phyloP scores from a whole-genome alignment of 2,113 vertebrate genomes.

The Calidris pugnax region DNA sequence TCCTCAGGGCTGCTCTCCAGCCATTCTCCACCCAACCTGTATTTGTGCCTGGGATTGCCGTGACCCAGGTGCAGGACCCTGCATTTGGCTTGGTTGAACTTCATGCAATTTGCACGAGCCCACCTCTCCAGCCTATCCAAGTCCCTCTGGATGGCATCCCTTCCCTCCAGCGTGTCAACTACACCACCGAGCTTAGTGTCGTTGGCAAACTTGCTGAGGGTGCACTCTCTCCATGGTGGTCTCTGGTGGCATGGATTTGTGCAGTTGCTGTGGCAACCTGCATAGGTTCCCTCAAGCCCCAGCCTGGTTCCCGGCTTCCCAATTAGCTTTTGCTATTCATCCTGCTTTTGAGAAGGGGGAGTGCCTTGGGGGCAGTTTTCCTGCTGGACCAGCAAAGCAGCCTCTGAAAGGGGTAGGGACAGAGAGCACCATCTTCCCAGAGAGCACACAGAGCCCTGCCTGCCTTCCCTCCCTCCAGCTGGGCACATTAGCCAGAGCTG shows the following conservation, averaged over 20 bases:
- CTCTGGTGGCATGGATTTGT: neutral
- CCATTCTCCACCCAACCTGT: too few relatives aligned
- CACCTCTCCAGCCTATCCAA: too few relatives aligned
- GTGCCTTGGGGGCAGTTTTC: neutral
- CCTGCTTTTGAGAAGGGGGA: neutral
- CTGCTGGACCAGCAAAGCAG: neutral
- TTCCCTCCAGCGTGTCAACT: too few relatives aligned
- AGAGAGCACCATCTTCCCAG: neutral
- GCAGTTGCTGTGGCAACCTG: conserved; percentile 27
- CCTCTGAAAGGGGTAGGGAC: neutral
- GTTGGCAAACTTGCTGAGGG: too few relatives aligned
- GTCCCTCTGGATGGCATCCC: too few relatives aligned
- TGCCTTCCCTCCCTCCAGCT: neutral
- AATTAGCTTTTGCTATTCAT: neutral
- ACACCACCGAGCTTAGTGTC: too few relatives aligned
- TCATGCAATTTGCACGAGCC: too few relatives aligned
- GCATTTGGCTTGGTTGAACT: too few relatives aligned
- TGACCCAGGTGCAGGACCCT: too few relatives aligned
- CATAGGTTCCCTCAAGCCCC: neutral
- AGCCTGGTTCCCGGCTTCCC: neutral
- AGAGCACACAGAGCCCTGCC: neutral
- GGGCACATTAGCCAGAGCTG: fast-evolving
- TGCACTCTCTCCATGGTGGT: neutral
- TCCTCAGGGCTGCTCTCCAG: too few relatives aligned
- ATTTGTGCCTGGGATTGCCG: too few relatives aligned